A percentile compares a stretch with the other conserved stretches of the same genome.
Conservation (phyloP, 2,113 vertebrate species). For the Cottus gobio region DNA sequence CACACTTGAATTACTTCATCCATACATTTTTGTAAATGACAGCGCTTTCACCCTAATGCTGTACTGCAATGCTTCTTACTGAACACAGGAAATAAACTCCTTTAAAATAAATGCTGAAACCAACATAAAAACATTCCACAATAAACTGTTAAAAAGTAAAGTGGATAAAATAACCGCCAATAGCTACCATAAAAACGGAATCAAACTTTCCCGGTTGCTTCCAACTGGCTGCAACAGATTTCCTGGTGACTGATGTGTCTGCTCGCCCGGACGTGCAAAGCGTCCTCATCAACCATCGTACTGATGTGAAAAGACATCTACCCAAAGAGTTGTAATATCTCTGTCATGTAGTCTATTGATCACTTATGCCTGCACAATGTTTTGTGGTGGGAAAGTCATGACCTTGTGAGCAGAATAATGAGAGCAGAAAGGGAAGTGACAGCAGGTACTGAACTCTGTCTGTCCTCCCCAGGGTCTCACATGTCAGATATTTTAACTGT, state of each 20-base stretch:
- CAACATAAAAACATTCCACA: not conserved
- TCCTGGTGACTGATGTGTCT: slow-evolving; percentile 13
- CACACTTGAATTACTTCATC: not conserved
- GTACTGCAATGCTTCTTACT: not conserved
- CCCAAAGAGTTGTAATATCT: slow-evolving; percentile 12
- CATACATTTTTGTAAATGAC: no score
- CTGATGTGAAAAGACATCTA: slow-evolving; percentile 8
- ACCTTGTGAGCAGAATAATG: slow-evolving; percentile 8
- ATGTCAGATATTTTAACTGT: no score
- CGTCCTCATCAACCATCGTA: not conserved
- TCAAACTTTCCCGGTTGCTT: not conserved
- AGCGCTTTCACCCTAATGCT: not conserved
- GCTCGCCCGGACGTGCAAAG: not conserved
- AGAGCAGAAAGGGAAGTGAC: slow-evolving; percentile 1
- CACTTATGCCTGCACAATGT: not conserved
- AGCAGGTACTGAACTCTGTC: not conserved
- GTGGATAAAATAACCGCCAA: not conserved
- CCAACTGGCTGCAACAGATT: not conserved
- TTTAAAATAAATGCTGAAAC: not conserved
- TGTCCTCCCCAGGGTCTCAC: not conserved
- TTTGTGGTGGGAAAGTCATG: not conserved
- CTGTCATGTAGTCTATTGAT: slow-evolving; percentile 16
- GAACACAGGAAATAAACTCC: not conserved
- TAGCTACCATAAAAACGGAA: not conserved
- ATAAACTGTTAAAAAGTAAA: not conserved